Evolutionary conservation across 2,888 invertebrate genomes (phyloP).

Genomic region (Alentia gelatinosa): DNA sequence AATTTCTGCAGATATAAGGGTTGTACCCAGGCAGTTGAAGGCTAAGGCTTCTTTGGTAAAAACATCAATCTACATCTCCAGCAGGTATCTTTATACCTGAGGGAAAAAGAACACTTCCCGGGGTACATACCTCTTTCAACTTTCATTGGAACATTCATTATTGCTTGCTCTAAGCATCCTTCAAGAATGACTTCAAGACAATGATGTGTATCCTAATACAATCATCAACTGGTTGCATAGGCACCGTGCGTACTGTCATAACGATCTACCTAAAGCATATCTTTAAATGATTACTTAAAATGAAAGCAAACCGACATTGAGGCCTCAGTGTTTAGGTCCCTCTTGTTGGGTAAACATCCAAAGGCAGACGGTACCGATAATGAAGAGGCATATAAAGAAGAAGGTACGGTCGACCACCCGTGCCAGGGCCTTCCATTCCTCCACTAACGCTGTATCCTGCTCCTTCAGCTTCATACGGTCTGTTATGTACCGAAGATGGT

Average conservation of each 20-base stretch:
- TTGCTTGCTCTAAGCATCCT: too few species aligned
- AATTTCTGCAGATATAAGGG: too few species aligned
- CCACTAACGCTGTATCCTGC: not conserved
- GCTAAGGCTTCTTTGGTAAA: too few species aligned
- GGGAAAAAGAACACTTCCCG: too few species aligned
- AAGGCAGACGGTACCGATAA: constrained; percentile 69
- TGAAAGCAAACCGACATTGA: not conserved
- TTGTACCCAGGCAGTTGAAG: too few species aligned
- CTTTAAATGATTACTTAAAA: not conserved
- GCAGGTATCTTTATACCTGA: too few species aligned
- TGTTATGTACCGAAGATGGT: constrained; percentile 23
- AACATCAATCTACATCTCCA: too few species aligned
- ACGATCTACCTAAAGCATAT: not conserved
- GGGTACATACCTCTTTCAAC: too few species aligned
- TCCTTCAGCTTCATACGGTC: constrained; percentile 19
- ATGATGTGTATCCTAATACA: not conserved
- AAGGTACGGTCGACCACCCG: constrained; percentile 82
- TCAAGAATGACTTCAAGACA: not conserved
- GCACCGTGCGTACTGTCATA: too few species aligned
- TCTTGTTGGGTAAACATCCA: constrained; percentile 17
- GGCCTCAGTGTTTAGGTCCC: not conserved
- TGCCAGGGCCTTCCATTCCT: constrained; percentile 81
- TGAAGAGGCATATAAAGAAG: constrained; percentile 82
- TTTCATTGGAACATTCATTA: too few species aligned
- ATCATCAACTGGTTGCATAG: too few species aligned